phyloP scores from a whole-genome alignment of 1,140 invertebrate species.

The Eumaeus atala region DNA sequence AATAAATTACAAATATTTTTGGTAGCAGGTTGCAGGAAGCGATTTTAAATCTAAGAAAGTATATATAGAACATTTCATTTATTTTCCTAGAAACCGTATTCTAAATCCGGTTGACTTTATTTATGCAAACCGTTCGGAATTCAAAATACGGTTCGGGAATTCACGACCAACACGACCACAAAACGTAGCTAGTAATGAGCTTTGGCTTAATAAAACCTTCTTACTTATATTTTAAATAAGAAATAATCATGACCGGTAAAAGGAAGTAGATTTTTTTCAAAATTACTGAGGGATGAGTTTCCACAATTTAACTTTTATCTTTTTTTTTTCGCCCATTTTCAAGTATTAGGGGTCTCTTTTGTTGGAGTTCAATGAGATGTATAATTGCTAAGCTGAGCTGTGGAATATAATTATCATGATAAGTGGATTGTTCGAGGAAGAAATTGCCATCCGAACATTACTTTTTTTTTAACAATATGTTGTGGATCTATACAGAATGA shows the following conservation, averaged over 20 bases:
- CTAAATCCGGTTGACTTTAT: constrained; percentile 4
- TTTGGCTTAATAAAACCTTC: background rate
- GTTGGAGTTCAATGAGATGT: background rate
- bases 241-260: background rate
- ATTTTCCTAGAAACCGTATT: constrained; percentile 4
- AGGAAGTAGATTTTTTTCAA: background rate
- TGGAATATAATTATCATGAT: no score
- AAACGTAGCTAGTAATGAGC: constrained; percentile 4
- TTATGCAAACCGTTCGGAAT: background rate
- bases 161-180: background rate
- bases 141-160: no score
- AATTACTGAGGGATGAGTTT: background rate
- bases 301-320: constrained; percentile 1
- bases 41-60: no score
- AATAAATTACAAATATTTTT: no score
- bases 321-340: background rate
- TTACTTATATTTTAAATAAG: no score
- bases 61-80: background rate
- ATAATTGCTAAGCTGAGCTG: constrained; percentile 5
- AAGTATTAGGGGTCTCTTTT: background rate
- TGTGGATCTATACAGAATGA: no score
- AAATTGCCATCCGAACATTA: no score
- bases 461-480: no score
- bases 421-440: no score
- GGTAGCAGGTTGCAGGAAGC: no score